Evolutionary conservation across 1,140 invertebrate genomes (phyloP).

Genomic region (Brachionus angularis): DNA sequence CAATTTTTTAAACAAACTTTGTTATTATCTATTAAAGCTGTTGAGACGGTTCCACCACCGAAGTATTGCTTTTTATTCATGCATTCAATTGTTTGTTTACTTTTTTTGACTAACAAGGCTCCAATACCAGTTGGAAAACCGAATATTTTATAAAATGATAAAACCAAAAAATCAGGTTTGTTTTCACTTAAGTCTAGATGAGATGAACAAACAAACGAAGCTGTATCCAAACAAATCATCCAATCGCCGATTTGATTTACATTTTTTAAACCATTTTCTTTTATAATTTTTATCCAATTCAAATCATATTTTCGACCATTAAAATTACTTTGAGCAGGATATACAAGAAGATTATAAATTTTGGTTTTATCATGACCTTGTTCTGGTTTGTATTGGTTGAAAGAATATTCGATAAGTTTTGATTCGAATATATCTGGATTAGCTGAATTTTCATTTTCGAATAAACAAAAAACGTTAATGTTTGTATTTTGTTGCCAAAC

Average conservation of each 20-base stretch:
- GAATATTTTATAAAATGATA: conserved; percentile 98
- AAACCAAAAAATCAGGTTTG: conserved; percentile 78
- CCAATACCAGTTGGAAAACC: conserved; percentile 80
- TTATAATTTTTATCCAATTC: conserved; percentile 66
- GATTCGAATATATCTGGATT: not conserved
- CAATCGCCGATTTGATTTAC: conserved; percentile 59
- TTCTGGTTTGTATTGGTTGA: not conserved
- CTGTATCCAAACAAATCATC: conserved; percentile 81
- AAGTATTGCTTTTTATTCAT: conserved; percentile 66
- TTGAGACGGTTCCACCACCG: conserved; percentile 83
- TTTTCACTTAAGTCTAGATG: conserved; percentile 68
- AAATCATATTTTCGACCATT: conserved; percentile 83
- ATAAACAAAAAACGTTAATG: not conserved
- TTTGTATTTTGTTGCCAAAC: conserved; percentile 42
- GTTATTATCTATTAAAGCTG: conserved; percentile 67
- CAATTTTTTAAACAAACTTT: conserved; percentile 40
- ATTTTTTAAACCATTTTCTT: conserved; percentile 62
- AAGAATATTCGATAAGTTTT: conserved; percentile 1
- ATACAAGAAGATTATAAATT: conserved; percentile 68
- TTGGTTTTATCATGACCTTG: not conserved
- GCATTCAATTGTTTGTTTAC: not conserved
- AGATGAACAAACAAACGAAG: conserved; percentile 73
- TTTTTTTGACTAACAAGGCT: conserved; percentile 45
- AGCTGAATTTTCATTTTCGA: not conserved
- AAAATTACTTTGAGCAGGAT: conserved; percentile 89